Conservation (phyloP, 2,113 vertebrate species). For the Clarias batrachus region DNA sequence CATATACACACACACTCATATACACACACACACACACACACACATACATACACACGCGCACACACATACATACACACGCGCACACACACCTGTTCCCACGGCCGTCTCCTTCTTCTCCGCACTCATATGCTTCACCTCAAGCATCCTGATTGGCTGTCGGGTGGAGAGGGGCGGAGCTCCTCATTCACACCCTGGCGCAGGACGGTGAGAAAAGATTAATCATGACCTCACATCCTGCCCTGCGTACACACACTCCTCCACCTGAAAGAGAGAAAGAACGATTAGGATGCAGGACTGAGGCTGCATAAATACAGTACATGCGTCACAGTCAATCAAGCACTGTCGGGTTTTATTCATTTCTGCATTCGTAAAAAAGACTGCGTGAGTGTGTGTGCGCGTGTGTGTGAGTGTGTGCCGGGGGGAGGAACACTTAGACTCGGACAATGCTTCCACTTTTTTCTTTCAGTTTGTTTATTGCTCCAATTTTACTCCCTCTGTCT, state of each 20-base stretch:
- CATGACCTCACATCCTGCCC: conserved; percentile 64
- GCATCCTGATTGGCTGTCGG: conserved; percentile 65
- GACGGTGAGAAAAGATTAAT: conserved; percentile 40
- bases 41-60: background rate
- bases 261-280: background rate
- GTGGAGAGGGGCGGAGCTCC: conserved; percentile 45
- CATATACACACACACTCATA: conserved; percentile 8
- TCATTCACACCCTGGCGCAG: conserved; percentile 47
- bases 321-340: too few species aligned
- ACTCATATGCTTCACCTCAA: conserved; percentile 84
- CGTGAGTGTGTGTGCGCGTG: too few species aligned
- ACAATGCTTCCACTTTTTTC: background rate
- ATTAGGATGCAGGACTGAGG: too few species aligned
- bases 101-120: conserved; percentile 80
- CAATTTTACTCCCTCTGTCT: background rate
- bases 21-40: background rate
- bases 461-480: background rate
- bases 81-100: conserved; percentile 79
- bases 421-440: background rate
- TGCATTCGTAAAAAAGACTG: too few species aligned
- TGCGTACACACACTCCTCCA: background rate
- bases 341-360: too few species aligned
- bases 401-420: too few species aligned
- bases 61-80: conserved; percentile 8
- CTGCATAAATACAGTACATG: too few species aligned